Base-by-base conservation (phyloP, 2,888 invertebrate species). In the Trypoxylon attenuatum region DNA sequence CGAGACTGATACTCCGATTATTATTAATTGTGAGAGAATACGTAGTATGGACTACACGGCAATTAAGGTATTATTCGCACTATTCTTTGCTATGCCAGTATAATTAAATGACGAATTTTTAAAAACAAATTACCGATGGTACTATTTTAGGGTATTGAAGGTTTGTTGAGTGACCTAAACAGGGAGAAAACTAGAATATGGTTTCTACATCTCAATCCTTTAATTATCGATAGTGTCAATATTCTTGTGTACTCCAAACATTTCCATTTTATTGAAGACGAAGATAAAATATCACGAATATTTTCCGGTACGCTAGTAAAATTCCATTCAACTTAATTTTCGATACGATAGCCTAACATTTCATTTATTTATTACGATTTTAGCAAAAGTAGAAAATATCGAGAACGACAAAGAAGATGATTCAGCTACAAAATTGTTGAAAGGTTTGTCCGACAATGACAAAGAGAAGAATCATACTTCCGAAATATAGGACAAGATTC, bases 11-110 rank as follows among this genome's bases (percentile, higher is more conserved):
- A 86, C 89, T 8, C 90, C 91, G 0, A 81, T 92, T 18, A 89
- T 91, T 0, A 80, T 95, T 0, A 92, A 95, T 85, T 94, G 93
- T 77, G 80, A 82, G 0, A 90, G 89, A 66, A 89, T 94, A 65
- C 89, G 90, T 66, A 88, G 90, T 54, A 84, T 93, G 27, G 95
- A 95, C 88, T 92, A 91, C 82, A 91, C 93, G 0, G 90, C 92
- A 6, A 88, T 89, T 4, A 91, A 92, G 87, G 91, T 91, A 82
- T n/a, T 29, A 46, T 15, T 25, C 4, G 13, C 5, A 4, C 23
- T 15, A 19, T 39, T 16, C 33, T 50, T 33, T 8, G 21, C 10
- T 19, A 13, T 23, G 46, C 8, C 2, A 25, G 52, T 60, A 55
- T 51, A 4, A 33, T 5, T 10, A 5, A 6, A 13, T 13, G 13